phyloP scores from a whole-genome alignment of 2,797 vertebrate genomes.

The Argya squamiceps region DNA sequence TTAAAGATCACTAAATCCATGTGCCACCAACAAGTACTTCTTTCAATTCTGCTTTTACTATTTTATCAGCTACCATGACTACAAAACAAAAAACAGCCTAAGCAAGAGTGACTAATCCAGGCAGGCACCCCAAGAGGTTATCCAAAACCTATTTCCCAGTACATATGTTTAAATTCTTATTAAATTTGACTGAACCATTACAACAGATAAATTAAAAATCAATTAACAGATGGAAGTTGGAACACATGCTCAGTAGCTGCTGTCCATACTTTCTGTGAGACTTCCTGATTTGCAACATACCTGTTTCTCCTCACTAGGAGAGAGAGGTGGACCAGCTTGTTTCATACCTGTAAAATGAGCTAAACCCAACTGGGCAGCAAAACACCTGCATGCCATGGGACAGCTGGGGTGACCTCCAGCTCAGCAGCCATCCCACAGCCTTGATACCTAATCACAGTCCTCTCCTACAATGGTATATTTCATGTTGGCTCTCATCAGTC shows the following conservation, averaged over 20 bases:
- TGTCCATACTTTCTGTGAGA: background rate
- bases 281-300: background rate
- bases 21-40: background rate
- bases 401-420: background rate
- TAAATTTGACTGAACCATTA: background rate
- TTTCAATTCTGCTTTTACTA: background rate
- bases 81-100: background rate
- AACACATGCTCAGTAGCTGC: background rate
- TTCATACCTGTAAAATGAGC: background rate
- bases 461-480: background rate
- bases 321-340: background rate
- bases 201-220: background rate
- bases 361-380: background rate
- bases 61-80: background rate
- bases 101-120: background rate
- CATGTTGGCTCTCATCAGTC: background rate
- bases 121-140: background rate
- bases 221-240: fast-evolving
- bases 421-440: background rate
- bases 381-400: fast-evolving
- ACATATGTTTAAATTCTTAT: background rate
- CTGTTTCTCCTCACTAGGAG: background rate
- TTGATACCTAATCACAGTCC: background rate
- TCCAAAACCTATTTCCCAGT: background rate
- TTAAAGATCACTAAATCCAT: background rate